Base-by-base conservation (phyloP, 2,888 invertebrate genomes). In the Thecophora atra region DNA sequence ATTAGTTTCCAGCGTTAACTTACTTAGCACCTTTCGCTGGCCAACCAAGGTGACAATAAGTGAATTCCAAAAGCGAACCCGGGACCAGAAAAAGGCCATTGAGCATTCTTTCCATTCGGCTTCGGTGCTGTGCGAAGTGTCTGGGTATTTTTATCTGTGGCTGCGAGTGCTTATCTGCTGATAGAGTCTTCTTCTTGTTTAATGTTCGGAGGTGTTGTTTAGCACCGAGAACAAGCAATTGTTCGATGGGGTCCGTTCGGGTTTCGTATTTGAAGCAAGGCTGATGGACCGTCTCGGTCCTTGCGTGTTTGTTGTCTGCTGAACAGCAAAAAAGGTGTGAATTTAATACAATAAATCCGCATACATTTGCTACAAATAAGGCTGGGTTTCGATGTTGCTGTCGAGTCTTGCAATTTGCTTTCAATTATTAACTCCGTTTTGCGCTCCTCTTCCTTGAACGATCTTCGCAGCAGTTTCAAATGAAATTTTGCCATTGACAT, bases 131-230 rank as follows among this genome's bases (percentile, higher is more conserved):
- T 44, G 44, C 63, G 24, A 73, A 75, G 76, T 76, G 71, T 78
- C 44, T 70, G 51, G 30, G 28, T 15, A 3, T 15, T 3, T 15
- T 11, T 63, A 19, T 65, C 26, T 47, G 15, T 30, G 17, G 65
- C 24, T 24, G 54, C 26, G 52, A 52, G 73, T 75, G 54, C 73
- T 75, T 74, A 77, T 78, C 78, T 72, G 68, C 66, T 81, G 81
- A 81, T 81, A 80, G 80, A 81, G 81, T 79, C 80, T 79, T 82
- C 80, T 81, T 79, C 79, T 77, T 77, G 80, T 82, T 82, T 84
- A 83, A 83, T 84, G 83, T 82, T 83, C 81, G 83, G 84, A 83
- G 84, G 83, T 84, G 83, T 83, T 83, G 81, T 80, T 83, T 82
- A 81, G 76, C 79, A 76, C 74, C 76, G 79, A 78, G 78, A 81